Evolutionary conservation across 2,888 invertebrate genomes (phyloP).

Genomic region (Drosophila koepferae): DNA sequence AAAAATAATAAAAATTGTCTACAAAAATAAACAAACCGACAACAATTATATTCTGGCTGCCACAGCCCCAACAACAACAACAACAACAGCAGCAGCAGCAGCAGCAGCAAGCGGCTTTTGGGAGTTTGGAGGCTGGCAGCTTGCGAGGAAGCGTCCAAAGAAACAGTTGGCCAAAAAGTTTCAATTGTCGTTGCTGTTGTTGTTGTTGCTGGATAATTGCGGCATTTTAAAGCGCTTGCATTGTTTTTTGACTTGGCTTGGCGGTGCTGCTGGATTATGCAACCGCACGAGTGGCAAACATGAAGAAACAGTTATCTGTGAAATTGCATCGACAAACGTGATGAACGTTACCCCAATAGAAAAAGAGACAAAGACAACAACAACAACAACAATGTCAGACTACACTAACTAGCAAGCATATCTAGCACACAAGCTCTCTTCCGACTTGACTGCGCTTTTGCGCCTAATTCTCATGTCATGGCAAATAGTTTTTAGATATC

Average conservation of each 20-base stretch:
- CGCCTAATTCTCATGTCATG: conserved; percentile 78
- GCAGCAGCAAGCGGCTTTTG: background rate
- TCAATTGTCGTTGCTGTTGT: conserved; percentile 47
- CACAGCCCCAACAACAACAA: conserved; percentile 29
- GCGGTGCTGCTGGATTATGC: conserved; percentile 63
- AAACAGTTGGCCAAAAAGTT: conserved; percentile 54
- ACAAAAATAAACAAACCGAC: conserved; percentile 41
- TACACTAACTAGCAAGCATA: conserved; percentile 31
- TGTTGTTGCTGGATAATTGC: conserved; percentile 65
- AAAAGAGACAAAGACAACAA: conserved; percentile 29
- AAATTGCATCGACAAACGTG: conserved; percentile 82
- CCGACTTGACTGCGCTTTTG: conserved; percentile 72
- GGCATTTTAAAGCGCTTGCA: conserved; percentile 69
- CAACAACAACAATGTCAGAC: conserved; percentile 25
- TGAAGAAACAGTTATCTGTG: conserved; percentile 79
- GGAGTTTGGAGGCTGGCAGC: conserved; percentile 1
- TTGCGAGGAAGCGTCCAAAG: conserved; percentile 47
- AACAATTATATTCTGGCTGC: conserved; percentile 56
- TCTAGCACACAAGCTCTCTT: conserved; percentile 68
- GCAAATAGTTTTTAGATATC: conserved; percentile 37
- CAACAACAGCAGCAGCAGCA: conserved; percentile 13
- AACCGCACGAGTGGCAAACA: conserved; percentile 69
- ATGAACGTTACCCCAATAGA: conserved; percentile 78
- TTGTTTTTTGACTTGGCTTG: conserved; percentile 60
- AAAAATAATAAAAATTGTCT: conserved; percentile 19